These are phyloP conservation scores for Brachionus angularis DNA, from an alignment of 1,140 invertebrate species.

Conservation along the genomic window DNA sequence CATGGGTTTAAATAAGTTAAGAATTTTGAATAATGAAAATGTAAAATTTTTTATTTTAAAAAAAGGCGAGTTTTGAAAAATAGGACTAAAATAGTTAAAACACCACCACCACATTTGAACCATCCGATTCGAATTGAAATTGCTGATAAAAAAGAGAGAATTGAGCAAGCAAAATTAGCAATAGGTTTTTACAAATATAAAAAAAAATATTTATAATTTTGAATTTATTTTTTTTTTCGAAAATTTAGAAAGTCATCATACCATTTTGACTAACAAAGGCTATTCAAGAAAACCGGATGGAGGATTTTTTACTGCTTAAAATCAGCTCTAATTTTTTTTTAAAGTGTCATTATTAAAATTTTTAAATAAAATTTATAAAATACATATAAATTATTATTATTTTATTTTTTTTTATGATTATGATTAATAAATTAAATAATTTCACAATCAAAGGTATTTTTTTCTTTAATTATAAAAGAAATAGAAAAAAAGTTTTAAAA, in stretches of 20 bases:
- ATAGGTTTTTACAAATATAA: slow-evolving; percentile 53
- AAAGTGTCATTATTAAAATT: not conserved
- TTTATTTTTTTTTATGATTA: no score
- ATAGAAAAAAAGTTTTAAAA: no score
- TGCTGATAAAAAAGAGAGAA: slow-evolving; percentile 51
- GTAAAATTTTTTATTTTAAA: slow-evolving; percentile 43
- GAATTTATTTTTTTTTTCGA: slow-evolving; percentile 38
- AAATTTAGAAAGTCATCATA: slow-evolving; percentile 55
- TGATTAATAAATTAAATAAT: no score
- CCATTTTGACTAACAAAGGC: slow-evolving; percentile 57
- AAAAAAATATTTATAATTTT: no score
- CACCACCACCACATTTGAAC: slow-evolving; percentile 47
- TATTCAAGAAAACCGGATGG: slow-evolving; percentile 58
- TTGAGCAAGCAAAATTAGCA: slow-evolving; percentile 54
- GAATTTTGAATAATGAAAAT: not conserved
- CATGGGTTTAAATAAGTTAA: slow-evolving; percentile 49
- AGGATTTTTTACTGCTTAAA: slow-evolving; percentile 54
- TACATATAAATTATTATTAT: not conserved
- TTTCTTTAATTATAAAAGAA: no score
- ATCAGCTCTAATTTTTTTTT: not conserved
- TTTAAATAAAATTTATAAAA: not conserved
- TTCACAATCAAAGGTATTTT: no score
- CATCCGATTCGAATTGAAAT: slow-evolving; percentile 52
- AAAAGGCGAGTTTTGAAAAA: slow-evolving; percentile 55
- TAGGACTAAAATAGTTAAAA: slow-evolving; percentile 48